These are phyloP conservation scores for Sycophaga agraensis DNA, from an alignment of 1,140 invertebrate species.

Conservation along the genomic window DNA sequence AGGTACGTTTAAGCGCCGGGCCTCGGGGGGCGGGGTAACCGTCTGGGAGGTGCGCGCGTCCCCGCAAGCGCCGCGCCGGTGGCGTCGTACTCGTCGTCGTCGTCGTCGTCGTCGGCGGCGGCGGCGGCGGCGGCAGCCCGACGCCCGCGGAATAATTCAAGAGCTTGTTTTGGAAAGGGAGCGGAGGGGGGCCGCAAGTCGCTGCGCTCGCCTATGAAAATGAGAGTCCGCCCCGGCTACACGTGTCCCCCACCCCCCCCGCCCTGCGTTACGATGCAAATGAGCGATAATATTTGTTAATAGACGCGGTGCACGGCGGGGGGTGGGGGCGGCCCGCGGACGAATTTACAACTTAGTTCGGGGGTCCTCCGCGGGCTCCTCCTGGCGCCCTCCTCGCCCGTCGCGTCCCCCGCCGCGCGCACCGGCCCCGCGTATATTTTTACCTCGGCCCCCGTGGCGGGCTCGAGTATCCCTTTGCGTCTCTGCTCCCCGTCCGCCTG, in stretches of 20 bases:
- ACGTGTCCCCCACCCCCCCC: constrained; percentile 19
- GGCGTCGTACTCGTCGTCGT: no score
- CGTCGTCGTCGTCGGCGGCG: not conserved
- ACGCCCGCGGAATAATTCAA: constrained; percentile 27
- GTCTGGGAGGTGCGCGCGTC: no score
- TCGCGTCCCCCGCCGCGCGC: no score
- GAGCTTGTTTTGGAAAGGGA: constrained; percentile 26
- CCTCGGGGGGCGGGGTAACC: not conserved
- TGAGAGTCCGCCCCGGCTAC: constrained; percentile 16
- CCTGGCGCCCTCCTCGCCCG: not conserved
- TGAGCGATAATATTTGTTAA: constrained; percentile 32
- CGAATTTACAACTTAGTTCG: constrained; percentile 22
- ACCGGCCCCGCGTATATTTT: no score
- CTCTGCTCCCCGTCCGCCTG: not conserved
- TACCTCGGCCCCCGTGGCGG: no score
- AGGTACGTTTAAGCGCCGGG: constrained; percentile 12
- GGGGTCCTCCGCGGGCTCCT: not conserved
- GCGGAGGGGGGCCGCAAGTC: constrained; percentile 4
- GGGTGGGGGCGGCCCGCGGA: not conserved
- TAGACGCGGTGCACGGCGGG: constrained; percentile 20
- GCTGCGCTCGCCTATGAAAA: constrained; percentile 13
- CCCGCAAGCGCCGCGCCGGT: constrained; percentile 3
- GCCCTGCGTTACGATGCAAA: constrained; percentile 29
- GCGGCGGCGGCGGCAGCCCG: not conserved
- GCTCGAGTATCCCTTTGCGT: no score